Evolutionary conservation across 2,113 vertebrate species (phyloP).

Genomic region (Hassar affinis): DNA sequence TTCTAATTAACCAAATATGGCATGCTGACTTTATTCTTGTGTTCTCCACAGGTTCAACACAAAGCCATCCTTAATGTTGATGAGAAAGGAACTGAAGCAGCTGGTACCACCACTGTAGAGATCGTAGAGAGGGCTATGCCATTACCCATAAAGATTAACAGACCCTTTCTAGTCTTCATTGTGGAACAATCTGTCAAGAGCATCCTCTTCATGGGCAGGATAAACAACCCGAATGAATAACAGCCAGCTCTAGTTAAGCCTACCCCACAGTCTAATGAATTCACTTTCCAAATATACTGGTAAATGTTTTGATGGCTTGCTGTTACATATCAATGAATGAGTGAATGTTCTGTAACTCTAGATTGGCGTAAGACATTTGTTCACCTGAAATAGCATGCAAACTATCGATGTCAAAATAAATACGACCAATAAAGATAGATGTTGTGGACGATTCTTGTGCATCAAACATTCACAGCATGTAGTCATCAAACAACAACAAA

Average conservation of each 20-base stretch:
- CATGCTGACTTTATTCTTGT: background rate
- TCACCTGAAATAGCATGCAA: background rate
- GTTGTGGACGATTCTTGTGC: background rate
- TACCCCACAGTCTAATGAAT: background rate
- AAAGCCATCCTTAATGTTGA: slow-evolving; percentile 77
- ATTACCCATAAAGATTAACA: slow-evolving; percentile 61
- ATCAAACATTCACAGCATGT: background rate
- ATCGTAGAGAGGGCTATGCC: slow-evolving; percentile 56
- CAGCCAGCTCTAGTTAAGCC: background rate
- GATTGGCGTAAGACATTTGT: background rate
- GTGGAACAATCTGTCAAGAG: slow-evolving; percentile 73
- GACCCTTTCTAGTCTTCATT: slow-evolving; percentile 78
- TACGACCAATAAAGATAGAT: background rate
- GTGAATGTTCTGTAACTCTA: background rate
- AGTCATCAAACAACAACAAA: too few species aligned
- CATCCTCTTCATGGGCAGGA: slow-evolving; percentile 82
- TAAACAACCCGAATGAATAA: slow-evolving; percentile 67
- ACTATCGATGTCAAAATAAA: background rate
- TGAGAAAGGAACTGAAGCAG: slow-evolving; percentile 79
- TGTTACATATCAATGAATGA: background rate
- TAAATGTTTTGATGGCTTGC: background rate
- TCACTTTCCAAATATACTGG: background rate
- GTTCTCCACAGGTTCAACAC: slow-evolving; percentile 70
- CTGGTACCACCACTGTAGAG: slow-evolving; percentile 56
- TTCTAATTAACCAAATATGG: background rate